Conservation (phyloP, 2,113 vertebrate genomes). For the Prunella fulvescens region DNA sequence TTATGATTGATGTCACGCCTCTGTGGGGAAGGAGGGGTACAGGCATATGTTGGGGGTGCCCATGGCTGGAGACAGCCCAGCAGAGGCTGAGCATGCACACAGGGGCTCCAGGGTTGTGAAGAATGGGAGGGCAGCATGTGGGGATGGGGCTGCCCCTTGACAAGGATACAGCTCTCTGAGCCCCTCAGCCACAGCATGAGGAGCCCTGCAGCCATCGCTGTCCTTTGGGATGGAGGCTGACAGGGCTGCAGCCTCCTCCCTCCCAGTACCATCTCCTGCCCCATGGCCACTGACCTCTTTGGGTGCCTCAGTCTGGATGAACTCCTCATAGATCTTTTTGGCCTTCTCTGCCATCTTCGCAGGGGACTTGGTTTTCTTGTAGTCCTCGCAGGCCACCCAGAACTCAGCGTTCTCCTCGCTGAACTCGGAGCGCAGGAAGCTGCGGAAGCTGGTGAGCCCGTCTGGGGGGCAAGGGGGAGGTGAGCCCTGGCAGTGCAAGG, state of each 20-base stretch:
- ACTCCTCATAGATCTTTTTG: constrained; percentile 94
- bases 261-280: neutral
- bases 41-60: neutral
- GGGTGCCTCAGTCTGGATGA: constrained; percentile 89
- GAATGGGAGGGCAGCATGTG: neutral
- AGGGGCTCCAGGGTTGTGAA: neutral
- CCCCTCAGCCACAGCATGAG: accelerated
- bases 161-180: accelerated
- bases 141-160: neutral
- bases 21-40: neutral
- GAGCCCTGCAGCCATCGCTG: neutral
- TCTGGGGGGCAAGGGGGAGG: constrained; percentile 64
- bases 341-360: constrained; percentile 85
- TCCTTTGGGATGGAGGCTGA: neutral
- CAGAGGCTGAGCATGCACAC: neutral
- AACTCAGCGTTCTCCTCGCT: constrained; percentile 95
- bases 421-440: constrained; percentile 95
- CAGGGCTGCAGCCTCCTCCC: neutral
- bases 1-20: neutral
- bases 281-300: constrained; percentile 82
- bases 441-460: constrained; percentile 84
- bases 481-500: neutral
- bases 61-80: neutral
- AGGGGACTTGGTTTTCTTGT: constrained; percentile 86
- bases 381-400: constrained; percentile 94